These are phyloP conservation scores for Chrysomela aeneicollis DNA, from an alignment of 2,888 invertebrate species.

Conservation along the genomic window DNA sequence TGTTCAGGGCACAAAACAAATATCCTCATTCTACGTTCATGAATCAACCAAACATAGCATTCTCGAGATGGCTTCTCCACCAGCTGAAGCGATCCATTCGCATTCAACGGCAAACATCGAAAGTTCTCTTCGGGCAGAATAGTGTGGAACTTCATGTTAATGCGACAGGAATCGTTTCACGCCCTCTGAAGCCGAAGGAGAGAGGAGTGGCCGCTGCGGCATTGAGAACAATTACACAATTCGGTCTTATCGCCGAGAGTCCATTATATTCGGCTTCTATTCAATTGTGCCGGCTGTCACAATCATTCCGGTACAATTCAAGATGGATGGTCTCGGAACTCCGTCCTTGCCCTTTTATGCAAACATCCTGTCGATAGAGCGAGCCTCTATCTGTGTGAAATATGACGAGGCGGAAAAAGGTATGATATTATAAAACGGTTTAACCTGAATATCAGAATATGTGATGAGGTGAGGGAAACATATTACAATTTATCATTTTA, in stretches of 20 bases:
- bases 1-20: too few relatives aligned
- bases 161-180: slow-evolving; percentile 39
- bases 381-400: slow-evolving; percentile 44
- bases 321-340: slow-evolving; percentile 54
- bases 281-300: slow-evolving; percentile 55
- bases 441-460: slow-evolving; percentile 24
- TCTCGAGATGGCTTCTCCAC: too few relatives aligned
- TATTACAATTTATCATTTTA: not conserved
- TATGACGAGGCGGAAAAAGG: slow-evolving; percentile 44
- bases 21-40: too few relatives aligned
- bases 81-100: too few relatives aligned
- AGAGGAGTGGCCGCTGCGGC: slow-evolving; percentile 43
- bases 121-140: not conserved
- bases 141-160: slow-evolving; percentile 17
- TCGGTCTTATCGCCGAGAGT: slow-evolving; percentile 54
- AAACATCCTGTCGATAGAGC: slow-evolving; percentile 54
- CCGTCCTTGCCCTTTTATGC: slow-evolving; percentile 52
- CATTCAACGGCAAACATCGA: slow-evolving; percentile 27
- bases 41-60: too few relatives aligned
- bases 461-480: not conserved
- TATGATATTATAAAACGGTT: slow-evolving; percentile 34
- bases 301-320: slow-evolving; percentile 57
- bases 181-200: slow-evolving; percentile 36
- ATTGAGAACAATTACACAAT: slow-evolving; percentile 55
- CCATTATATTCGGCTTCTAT: slow-evolving; percentile 55